Evolutionary conservation across 2,113 vertebrate species (phyloP), one percentile per base, ranked within the genome.

Genomic region (Cyrtonyx montezumae): DNA sequence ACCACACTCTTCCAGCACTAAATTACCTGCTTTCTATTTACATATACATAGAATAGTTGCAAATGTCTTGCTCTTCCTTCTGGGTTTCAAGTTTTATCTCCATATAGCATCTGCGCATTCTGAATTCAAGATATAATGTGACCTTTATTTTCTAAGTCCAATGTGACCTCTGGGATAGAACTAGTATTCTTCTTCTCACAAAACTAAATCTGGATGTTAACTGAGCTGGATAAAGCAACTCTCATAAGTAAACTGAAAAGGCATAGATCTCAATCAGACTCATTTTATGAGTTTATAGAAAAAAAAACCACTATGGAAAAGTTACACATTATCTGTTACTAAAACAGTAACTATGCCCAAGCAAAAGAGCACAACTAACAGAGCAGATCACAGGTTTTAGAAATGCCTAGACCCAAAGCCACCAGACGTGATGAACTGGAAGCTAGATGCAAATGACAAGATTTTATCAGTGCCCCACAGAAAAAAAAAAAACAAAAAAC

Each of bases 71-170:
- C n/a, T 85, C 84, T 77, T 73, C 51, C 32, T 91, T 81, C 45
- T 78, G 73, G n/a, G 68, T 93, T 92, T 89, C 87, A 85, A 15
- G 51, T 91, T 88, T 95, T 90, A 87, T 78, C 79, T 83, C 91
- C 66, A 51, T 84, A 51, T 59, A 89, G 78, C 82, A 88, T 87
- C 81, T 91, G 79, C 71, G 87, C 16, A 32, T 88, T 84, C 61
- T 73, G 82, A 90, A 92, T 94, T 75, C 79, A 94, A 91, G 70
- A 68, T 46, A 78, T 6, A 62, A 32, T 48, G n/a, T 75, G 87
- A 91, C 89, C 79, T 95, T 95, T 88, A 91, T 77, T 92, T 95
- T 87, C 89, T 84, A 61, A 67, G 84, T 93, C 67, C 74, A 15
- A 40, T 86, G 21, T 83, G 92, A 94, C 87, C 61, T 83, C 79